Conservation (phyloP, 2,888 invertebrate genomes). For the Scaptomyza tumidula region DNA sequence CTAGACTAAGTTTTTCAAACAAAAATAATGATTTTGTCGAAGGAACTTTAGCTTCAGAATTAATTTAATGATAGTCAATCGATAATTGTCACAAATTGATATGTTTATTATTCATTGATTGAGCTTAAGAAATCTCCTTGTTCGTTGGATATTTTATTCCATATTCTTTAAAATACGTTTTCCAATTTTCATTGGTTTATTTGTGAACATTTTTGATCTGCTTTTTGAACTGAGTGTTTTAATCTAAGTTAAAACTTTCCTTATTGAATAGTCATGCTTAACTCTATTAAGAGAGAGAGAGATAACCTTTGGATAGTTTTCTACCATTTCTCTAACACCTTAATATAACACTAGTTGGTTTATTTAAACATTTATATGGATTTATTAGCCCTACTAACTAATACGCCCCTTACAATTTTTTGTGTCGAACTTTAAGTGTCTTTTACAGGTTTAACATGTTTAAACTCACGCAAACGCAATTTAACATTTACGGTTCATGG, state of each 20-base stretch:
- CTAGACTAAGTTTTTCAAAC: too few relatives aligned
- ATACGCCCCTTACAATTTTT: constrained; percentile 22
- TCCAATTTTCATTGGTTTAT: too few relatives aligned
- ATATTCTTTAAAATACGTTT: too few relatives aligned
- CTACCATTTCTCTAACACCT: neutral
- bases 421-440: constrained; percentile 12
- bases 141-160: neutral
- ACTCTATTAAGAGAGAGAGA: constrained; percentile 3
- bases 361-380: too few relatives aligned
- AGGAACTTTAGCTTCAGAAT: too few relatives aligned
- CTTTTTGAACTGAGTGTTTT: neutral
- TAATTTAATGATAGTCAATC: too few relatives aligned
- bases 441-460: constrained; percentile 13
- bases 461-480: constrained; percentile 71
- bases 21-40: too few relatives aligned
- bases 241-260: constrained; percentile 18
- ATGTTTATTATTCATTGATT: too few relatives aligned
- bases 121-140: neutral
- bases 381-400: too few relatives aligned
- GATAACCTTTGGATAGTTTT: constrained; percentile 27
- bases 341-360: constrained; percentile 4
- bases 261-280: neutral
- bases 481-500: constrained; percentile 76
- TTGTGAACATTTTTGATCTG: neutral
- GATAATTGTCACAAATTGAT: too few relatives aligned